Evolutionary conservation across 64 coral and sea anemone genomes (phyloP).

Genomic region (Actinia tenebrosa): DNA sequence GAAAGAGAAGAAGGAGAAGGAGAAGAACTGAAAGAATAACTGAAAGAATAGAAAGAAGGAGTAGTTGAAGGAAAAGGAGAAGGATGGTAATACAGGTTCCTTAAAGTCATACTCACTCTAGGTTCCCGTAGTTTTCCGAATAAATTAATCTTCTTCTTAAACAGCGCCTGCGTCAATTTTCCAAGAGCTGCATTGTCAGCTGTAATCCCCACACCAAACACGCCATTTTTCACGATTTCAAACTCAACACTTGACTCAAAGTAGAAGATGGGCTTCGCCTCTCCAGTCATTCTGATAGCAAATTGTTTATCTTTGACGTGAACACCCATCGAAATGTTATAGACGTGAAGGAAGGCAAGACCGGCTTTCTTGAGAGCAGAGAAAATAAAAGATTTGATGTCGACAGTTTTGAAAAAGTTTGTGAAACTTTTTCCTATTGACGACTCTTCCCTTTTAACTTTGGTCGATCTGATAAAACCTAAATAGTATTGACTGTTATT

Average conservation of each 20-base stretch:
- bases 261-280: neutral
- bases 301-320: neutral
- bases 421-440: neutral
- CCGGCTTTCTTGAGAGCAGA: neutral
- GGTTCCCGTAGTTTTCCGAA: slow-evolving; percentile 16
- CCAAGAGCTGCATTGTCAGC: slow-evolving; percentile 22
- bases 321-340: neutral
- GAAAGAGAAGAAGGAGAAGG: no score
- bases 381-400: slow-evolving; percentile 7
- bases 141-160: slow-evolving; percentile 27
- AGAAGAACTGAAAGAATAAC: no score
- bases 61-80: neutral
- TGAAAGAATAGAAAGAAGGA: neutral
- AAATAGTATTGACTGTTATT: neutral
- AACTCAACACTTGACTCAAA: slow-evolving; percentile 24
- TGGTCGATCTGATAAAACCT: neutral
- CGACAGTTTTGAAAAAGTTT: neutral
- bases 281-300: neutral
- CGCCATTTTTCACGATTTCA: slow-evolving; percentile 28
- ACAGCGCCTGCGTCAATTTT: slow-evolving; percentile 23
- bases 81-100: neutral
- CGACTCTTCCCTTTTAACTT: neutral
- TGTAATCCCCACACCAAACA: slow-evolving; percentile 38
- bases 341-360: neutral
- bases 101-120: slow-evolving; percentile 2